Base-by-base conservation (phyloP, 2,888 invertebrate genomes). In the Xestia sexstrigata region DNA sequence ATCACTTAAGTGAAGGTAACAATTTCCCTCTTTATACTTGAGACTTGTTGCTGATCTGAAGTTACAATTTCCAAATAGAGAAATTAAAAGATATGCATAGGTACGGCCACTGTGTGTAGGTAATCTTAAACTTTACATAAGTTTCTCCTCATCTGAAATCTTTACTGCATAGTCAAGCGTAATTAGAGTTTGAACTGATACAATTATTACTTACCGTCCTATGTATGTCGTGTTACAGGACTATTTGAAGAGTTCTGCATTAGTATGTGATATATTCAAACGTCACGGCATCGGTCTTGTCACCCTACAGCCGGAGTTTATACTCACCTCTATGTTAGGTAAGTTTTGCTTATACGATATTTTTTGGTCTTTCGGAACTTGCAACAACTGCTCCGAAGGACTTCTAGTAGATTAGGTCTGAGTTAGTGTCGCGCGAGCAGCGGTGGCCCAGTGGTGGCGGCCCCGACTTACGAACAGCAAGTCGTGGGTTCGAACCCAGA, bases 251-350 rank as follows among this genome's bases (percentile, higher is more conserved):
- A 96, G 94, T 87, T 95, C 95, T 13, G 97, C 87, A 94, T 97
- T 88, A 96, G 97, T 99, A 9, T 97, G 97, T 49, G 97, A 97
- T 42, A 98, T 98, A 91, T 98, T 99, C 92, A 97, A 97, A 74
- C 97, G 98, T 26, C 98, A 98, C 91, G 99, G 99, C 8, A 98
- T 99, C 73, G 97, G 98, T 6, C 97, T 98, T 82, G 98, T 98
- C 17, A 98, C 99, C 0, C 97, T 99, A 87, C 99, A 99, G 92
- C 99, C 99, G 0, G 99, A 99, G 93, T 99, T 99, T 76, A 89
- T 90, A 20, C 90, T 94, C 1, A 78, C 92, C 8, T 88, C 94
- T 66, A 86, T 93, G 74, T 86, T 89, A 76, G 95, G 96, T 95
- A 91, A 92, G 86, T 70, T 23, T 42, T 17, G 42, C 15, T 1